These are phyloP conservation scores for Iguana delicatissima DNA, from an alignment of 2,797 vertebrate species.

Conservation along the genomic window DNA sequence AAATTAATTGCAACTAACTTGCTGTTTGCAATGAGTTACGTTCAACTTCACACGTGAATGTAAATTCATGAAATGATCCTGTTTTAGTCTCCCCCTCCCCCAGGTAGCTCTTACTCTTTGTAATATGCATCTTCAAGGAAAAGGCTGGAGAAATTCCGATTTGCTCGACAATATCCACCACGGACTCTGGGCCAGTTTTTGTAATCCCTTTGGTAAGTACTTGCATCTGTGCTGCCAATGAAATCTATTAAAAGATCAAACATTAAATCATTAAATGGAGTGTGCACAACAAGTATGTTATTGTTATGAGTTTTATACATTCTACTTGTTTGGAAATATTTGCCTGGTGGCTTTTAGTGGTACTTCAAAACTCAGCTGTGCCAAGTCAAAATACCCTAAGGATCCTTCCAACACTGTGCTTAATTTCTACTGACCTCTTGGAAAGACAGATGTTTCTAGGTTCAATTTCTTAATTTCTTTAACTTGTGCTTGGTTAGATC, in stretches of 20 bases:
- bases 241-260: slow-evolving; percentile 53
- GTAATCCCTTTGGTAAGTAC: slow-evolving; percentile 60
- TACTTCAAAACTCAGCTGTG: background rate
- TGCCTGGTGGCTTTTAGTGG: background rate
- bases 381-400: background rate
- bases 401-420: background rate
- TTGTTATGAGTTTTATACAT: fast-evolving
- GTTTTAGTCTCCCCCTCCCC: background rate
- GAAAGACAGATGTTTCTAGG: background rate
- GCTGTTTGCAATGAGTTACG: background rate
- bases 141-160: slow-evolving; percentile 21
- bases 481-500: background rate
- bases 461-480: slow-evolving; percentile 29
- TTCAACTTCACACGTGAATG: background rate
- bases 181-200: fast-evolving
- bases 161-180: background rate
- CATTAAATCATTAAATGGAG: background rate
- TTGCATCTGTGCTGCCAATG: slow-evolving; percentile 30
- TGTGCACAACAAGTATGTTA: fast-evolving
- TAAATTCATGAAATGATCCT: background rate
- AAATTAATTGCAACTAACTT: background rate
- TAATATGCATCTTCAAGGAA: slow-evolving; percentile 32
- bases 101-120: slow-evolving; percentile 53
- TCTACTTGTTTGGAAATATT: background rate
- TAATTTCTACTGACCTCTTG: slow-evolving; percentile 54